Evolutionary conservation across 2,888 invertebrate species (phyloP), one percentile per base, ranked within the genome.

Genomic region (Ypsolopha sequella): DNA sequence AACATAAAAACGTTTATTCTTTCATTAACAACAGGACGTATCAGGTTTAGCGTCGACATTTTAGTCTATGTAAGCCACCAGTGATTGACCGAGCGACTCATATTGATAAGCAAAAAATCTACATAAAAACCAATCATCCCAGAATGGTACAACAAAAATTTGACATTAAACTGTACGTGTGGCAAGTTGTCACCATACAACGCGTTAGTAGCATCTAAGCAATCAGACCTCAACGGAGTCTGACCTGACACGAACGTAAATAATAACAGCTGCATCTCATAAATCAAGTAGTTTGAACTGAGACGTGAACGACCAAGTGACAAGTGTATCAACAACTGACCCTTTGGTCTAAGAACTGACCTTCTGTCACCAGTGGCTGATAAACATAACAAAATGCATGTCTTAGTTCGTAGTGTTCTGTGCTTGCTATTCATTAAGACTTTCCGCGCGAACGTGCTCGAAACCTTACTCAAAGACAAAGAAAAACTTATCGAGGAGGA

Each of bases 401-500:
- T 36, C 34, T 33, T 53, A 36, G 49, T 58, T 43, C 52, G 53
- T n/a, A 52, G 58, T 56, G 51, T 59, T 50, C 45, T 63, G 56
- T 63, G 61, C 55, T 54, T 61, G 41, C 50, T 70, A 8, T 36
- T 51, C 52, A 54, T 65, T 38, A 39, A 41, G 54, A 51, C 53
- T 45, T 39, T 58, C 46, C 59, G 63, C 51, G 68, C 72, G 9
- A 64, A 66, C 34, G 51, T 70, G 6, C 47, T 59, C 36, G 60
- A 68, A 6, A 61, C 65, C 13, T 76, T 80, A 56, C 56, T 52
- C 2, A 52, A 56, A 43, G 60, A 64, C 36, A 67, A 78, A 54
- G 59, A 57, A 1, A 60, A 60, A 35, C 51, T 82, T 39, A 59
- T 82, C 1, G 59, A 70, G 10, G 71, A 76, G 50, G 91, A 91